Base-by-base conservation (phyloP, 2,888 invertebrate genomes). In the Xestia ashworthii region DNA sequence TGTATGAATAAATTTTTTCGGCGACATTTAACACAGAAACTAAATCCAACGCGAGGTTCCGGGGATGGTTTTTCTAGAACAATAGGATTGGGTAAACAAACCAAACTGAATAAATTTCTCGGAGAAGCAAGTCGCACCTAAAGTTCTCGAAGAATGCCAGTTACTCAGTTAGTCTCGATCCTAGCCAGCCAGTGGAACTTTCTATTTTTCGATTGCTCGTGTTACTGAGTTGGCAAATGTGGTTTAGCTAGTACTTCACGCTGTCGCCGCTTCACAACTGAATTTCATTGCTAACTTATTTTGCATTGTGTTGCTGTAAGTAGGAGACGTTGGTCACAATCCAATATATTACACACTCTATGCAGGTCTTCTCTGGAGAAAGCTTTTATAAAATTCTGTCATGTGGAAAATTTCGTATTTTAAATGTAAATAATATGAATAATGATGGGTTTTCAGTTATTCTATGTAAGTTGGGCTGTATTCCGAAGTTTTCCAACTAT, bases 181-280 rank as follows among this genome's bases (percentile, higher is more conserved):
- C 92, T 92, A 91, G 91, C 89, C 89, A 88, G 88, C 83, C 83
- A 87, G 87, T 71, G 86, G 89, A 96, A 96, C 94, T 96, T 96
- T 95, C 92, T 95, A 95, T 96, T 96, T 95, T 96, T 96, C 95
- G 95, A 96, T 96, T 96, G 95, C 91, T 93, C 93, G 93, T 93
- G 95, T 95, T 95, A 95, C 93, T 93, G 94, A 95, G 93, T 96
- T 95, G 88, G 93, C 90, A 92, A 95, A 95, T 94, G 93, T 93
- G 95, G 95, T 96, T 95, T 93, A 91, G 92, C 88, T 77, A 92
- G 92, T 91, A 93, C 91, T 95, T 95, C 92, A 92, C 93, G 91
- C 92, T 93, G 92, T 93, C 92, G 91, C 88, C 92, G 91, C 88
- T 91, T 87, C 89, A 89, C 89, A 94, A 94, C 93, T 94, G 93